Evolutionary conservation across 2,797 vertebrate species (phyloP), one percentile per base, ranked within the genome.

Genomic region (Pelodytes ibericus): DNA sequence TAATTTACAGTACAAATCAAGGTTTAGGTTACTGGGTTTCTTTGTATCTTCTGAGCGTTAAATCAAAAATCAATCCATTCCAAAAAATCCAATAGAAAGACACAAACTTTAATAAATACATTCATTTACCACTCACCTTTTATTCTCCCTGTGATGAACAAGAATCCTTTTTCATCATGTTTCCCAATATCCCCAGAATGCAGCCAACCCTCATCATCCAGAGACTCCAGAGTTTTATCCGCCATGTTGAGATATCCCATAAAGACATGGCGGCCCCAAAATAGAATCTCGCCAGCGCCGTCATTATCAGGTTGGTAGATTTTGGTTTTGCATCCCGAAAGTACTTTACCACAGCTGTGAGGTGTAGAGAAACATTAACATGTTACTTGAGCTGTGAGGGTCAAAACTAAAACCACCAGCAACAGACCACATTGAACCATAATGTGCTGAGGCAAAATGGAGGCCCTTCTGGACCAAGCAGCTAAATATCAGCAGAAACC

Each of bases 191-290:
- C 97, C 0, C 97, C 96, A 0, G 95, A 96, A 80, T 95, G 97
- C 69, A 99, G 90, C 97, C 97, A 99, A 49, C 96, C 96, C 0
- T 95, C 94, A 0, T 87, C 65, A 2, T 98, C 94, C 0, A 99
- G 81, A 0, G 88, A 89, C 80, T 98, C 95, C 73, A 60, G 80
- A 0, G 95, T 99, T 73, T 93, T 94, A 0, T 94, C 94, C 0
- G 92, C 84, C 89, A 90, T 94, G 80, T 94, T 94, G 81, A 99
- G 86, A 80, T 99, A 99, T 27, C 97, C 97, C 97, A 99, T 99
- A 87, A 99, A 99, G 81, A 99, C 7, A n/a, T 98, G 96, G 0
- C 97, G 91, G 0, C 97, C 97, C 78, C 94, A 95, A 80, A 96
- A 94, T 80, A 96, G 98, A 82, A 99, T 82, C 86, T 99, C 97